Base-by-base conservation (phyloP, 2,797 vertebrate species). In the Ctenopoma multispine region DNA sequence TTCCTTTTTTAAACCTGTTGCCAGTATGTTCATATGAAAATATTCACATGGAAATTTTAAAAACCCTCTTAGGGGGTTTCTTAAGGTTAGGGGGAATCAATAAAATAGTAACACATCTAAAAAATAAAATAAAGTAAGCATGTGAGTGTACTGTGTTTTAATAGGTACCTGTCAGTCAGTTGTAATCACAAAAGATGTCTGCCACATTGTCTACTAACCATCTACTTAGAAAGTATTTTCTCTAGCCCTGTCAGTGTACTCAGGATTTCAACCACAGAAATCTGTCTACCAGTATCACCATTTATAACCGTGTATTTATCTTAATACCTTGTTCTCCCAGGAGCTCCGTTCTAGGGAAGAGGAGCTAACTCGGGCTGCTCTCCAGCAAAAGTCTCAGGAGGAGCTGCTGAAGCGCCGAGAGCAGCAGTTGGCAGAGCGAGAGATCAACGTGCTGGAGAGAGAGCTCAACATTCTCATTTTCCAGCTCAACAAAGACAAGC, bases 381-480 rank as follows among this genome's bases (percentile, higher is more conserved):
- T 98, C 21, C 96, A 98, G 91, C 97, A 98, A 88, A 99, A 98
- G 87, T 98, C 96, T 21, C 97, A 98, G 76, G 97, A 99, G 83
- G 95, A 97, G 70, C 87, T 96, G 75, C 92, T 99, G 63, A 96
- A 96, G 82, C 93, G 96, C 3, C 94, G 97, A 8, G 97, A 98
- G 85, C 97, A 97, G 88, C 96, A 97, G 88, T 89, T 99, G 55
- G 97, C 96, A 0, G 96, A 97, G 77, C 91, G 97, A 0, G 97
- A 98, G 93, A 98, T 99, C 15, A 95, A 98, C 3, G 97, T 99
- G 24, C 87, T 98, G 78, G 97, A 98, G 87, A 93, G 97, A 0
- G 97, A 98, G 85, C 96, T 99, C 63, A 96, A 98, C 89, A 96
- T 99, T 90, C 94, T 98, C 83, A 97, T 99, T 72, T 96, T 98